Evolutionary conservation across 2,888 invertebrate genomes (phyloP), one percentile per base, ranked within the genome.

Genomic region (Pandemis corylana): DNA sequence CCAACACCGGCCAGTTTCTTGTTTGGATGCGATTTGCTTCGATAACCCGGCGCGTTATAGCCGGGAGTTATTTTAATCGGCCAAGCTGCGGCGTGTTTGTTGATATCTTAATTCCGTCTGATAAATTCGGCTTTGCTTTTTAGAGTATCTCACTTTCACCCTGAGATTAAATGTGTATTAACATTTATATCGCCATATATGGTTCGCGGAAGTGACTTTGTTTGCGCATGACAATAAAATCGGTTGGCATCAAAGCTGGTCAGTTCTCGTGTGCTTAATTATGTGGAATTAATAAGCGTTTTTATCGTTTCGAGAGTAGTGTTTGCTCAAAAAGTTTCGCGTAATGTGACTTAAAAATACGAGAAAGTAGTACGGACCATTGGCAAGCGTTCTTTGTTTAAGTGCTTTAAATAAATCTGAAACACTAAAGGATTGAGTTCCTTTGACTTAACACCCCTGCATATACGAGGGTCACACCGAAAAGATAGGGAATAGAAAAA

Each of bases 1-100:
- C 56, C 76, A 76, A 77, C 76, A 76, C 77, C 71, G 79, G 78
- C 75, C 79, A 63, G 78, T 74, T 73, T 77, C 78, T 77, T 77
- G 77, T 75, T 78, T 71, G 74, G 76, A 77, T 74, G 46, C 67
- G 73, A 73, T 74, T 77, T 74, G 76, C 76, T 74, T 75, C 77
- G 76, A 76, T 76, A 77, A 70, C 76, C 42, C 70, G 64, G 42
- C 76, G 69, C 68, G 72, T 75, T 77, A 77, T 71, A 76, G 68
- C 68, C 53, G 56, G 65, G 42, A 75, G 76, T 70, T 76, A 76
- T 78, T 78, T 77, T 78, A 74, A 77, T 76, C 66, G 71, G 28
- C 28, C 73, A 20, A 63, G 66, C 46, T 53, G 36, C 64, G 46
- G 66, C 46, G 67, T 70, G 71, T 75, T 75, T 71, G 75, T 70